Evolutionary conservation across 1,140 invertebrate genomes (phyloP), one percentile per base, ranked within the genome.

Genomic region (Bombus impatiens): DNA sequence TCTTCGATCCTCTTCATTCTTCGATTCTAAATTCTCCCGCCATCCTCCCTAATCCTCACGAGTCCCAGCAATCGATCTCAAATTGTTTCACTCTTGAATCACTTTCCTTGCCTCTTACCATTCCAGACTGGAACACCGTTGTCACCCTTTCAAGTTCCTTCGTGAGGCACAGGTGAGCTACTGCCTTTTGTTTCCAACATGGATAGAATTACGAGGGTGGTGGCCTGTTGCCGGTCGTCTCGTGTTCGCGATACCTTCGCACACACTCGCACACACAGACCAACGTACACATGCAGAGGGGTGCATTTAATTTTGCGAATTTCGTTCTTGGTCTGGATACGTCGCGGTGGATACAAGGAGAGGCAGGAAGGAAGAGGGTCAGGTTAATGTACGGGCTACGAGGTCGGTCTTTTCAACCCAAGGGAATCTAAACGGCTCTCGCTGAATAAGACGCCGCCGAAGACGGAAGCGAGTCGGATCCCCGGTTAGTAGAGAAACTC

Each of bases 221-320:
- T 35, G 82, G 82, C 53, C 71, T 67, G 81, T 76, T 82, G 72
- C 35, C 67, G 67, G 57, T 32, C 57, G 74, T 35, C 53, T 42
- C 74, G 47, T 53, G 18, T 15, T 37, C n/a, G 65, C 35, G 3
- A 44, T 37, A 37, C 15, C 4, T n/a, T 40, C 47, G 3, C 25
- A 8, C 47, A 28, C 28, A 12, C 40, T 1, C n/a, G 15, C 4
- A 15, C 4, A 15, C 13, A 65, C 15, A 15, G 44, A 47, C 28
- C 13, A 10, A 42, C 10, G 13, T 1, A 13, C 25, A 6, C 37
- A n/a, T 22, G 47, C 47, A 15, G 6, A 25, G 25, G 77, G 77
- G 71, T 72, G 77, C 83, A 85, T 85, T 85, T 85, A 85, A 85
- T 85, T 85, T 85, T 68, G 77, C 68, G 77, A 42, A 71, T 85